Conservation (phyloP, 2,888 invertebrate species). For the Coleophora deauratella region DNA sequence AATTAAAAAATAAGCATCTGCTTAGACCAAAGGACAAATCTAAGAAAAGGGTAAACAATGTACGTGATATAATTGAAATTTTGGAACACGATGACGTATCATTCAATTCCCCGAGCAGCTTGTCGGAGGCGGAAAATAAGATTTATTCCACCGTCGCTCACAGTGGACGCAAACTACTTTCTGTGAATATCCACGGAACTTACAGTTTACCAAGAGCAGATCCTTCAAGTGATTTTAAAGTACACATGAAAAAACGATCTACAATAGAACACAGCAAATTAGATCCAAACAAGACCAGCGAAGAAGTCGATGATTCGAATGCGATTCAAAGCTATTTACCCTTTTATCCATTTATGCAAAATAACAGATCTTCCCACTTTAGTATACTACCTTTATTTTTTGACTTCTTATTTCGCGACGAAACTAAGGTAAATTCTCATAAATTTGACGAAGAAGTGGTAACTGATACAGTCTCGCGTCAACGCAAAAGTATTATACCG, state of each 20-base stretch:
- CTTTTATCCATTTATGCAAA: too few species aligned
- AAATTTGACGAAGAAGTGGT: slow-evolving; percentile 2
- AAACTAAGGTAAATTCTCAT: slow-evolving; percentile 8
- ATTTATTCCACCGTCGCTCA: background rate
- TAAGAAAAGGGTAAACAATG: slow-evolving; percentile 46
- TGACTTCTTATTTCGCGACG: slow-evolving; percentile 38
- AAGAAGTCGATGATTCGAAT: too few species aligned
- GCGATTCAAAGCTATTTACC: too few species aligned
- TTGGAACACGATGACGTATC: slow-evolving; percentile 32
- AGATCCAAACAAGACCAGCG: too few species aligned
- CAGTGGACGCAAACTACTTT: slow-evolving; percentile 4
- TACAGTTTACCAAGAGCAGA: background rate
- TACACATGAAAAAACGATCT: background rate
- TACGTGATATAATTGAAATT: slow-evolving; percentile 54
- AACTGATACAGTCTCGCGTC: slow-evolving; percentile 15
- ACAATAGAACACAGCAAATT: too few species aligned
- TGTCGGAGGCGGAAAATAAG: slow-evolving; percentile 40
- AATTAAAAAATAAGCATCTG: slow-evolving; percentile 9
- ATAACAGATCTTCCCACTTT: slow-evolving; percentile 18
- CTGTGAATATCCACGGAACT: background rate
- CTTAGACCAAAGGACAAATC: slow-evolving; percentile 15
- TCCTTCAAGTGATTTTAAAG: background rate
- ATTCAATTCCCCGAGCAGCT: slow-evolving; percentile 24
- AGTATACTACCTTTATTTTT: slow-evolving; percentile 40
- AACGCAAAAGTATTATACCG: slow-evolving; percentile 17